Conservation (phyloP, 92 coral and sea anemone genomes). For the Virgularia gustaviana region DNA sequence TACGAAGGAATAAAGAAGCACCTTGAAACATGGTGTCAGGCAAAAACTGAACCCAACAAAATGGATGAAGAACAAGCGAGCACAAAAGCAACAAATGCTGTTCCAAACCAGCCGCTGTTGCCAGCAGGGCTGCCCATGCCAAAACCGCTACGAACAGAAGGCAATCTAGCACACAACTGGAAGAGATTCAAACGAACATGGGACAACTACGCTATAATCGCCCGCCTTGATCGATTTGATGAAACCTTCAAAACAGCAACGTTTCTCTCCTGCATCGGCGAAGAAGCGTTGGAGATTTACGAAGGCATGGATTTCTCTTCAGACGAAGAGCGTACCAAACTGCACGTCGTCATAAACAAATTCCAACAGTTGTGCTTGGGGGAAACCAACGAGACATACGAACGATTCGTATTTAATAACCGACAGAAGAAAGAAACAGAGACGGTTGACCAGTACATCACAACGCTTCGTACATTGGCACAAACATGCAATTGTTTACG, state of each 20-base stretch:
- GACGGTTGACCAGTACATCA: constrained; percentile 9
- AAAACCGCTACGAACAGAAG: constrained; percentile 39
- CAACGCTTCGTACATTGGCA: constrained; percentile 1
- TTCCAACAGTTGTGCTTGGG: too few relatives aligned
- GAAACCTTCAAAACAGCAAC: constrained; percentile 38
- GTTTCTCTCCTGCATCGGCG: constrained; percentile 33
- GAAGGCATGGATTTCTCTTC: constrained; percentile 30
- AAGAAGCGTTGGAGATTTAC: constrained; percentile 34
- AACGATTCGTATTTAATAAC: too few relatives aligned
- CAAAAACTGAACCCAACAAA: too few relatives aligned
- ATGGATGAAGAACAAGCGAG: too few relatives aligned
- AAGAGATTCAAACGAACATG: constrained; percentile 40
- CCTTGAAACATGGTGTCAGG: too few relatives aligned
- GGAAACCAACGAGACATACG: too few relatives aligned
- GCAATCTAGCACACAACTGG: constrained; percentile 49
- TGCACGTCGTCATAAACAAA: too few relatives aligned
- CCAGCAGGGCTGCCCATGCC: constrained; percentile 29
- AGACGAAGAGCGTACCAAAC: neutral
- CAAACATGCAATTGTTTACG: constrained; percentile 12
- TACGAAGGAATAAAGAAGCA: too few relatives aligned
- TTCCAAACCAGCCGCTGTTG: too few relatives aligned
- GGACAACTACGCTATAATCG: constrained; percentile 42
- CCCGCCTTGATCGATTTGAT: constrained; percentile 21
- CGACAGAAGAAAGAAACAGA: too few relatives aligned
- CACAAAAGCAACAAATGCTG: too few relatives aligned